Evolutionary conservation across 1,140 invertebrate species (phyloP).

Genomic region (Oreohelix idahoensis): DNA sequence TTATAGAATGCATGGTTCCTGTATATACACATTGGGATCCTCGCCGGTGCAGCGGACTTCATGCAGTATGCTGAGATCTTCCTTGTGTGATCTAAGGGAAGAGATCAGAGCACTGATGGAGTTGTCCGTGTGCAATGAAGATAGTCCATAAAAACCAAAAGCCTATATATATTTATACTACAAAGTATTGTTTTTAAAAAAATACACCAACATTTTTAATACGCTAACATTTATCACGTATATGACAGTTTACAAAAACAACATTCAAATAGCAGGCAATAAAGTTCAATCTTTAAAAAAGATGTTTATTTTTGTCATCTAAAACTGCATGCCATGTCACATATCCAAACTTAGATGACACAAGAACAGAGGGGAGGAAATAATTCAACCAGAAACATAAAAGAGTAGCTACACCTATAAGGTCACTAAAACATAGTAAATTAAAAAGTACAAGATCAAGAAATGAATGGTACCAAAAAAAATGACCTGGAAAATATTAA

Average conservation of each 20-base stretch:
- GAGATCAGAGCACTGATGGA: too few species aligned
- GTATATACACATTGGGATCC: too few species aligned
- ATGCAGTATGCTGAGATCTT: too few species aligned
- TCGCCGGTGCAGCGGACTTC: too few species aligned
- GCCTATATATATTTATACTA: too few species aligned
- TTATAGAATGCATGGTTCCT: too few species aligned
- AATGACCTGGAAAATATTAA: not conserved
- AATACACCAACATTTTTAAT: too few species aligned
- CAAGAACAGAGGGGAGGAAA: not conserved
- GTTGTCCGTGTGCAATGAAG: too few species aligned
- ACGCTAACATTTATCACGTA: too few species aligned
- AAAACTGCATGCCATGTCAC: slow-evolving; percentile 32
- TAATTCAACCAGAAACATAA: not conserved
- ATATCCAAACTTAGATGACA: not conserved
- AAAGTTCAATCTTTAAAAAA: not conserved
- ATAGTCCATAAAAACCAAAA: too few species aligned
- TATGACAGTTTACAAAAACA: not conserved
- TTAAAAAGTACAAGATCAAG: not conserved
- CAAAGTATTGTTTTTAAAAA: too few species aligned
- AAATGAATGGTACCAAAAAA: not conserved
- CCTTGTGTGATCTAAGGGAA: too few species aligned
- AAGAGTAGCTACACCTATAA: not conserved
- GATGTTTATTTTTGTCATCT: slow-evolving; percentile 12
- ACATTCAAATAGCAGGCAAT: not conserved
- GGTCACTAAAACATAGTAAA: slow-evolving; percentile 1